These are phyloP conservation scores for Teleogryllus occipitalis DNA, from an alignment of 1,140 invertebrate species.

Conservation along the genomic window DNA sequence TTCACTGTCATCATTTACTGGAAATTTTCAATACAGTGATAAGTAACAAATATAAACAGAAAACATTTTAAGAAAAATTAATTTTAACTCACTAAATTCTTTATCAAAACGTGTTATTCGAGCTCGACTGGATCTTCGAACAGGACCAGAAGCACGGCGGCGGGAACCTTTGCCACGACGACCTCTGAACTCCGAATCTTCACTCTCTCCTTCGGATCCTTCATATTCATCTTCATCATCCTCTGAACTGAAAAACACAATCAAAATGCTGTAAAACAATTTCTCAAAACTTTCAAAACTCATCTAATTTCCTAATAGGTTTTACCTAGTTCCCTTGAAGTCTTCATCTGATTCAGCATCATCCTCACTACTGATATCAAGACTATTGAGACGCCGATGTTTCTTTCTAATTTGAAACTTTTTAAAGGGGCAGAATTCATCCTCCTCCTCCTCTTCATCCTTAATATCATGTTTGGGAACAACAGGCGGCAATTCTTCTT, in stretches of 20 bases:
- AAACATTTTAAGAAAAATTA: not conserved
- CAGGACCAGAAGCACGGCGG: constrained; percentile 36
- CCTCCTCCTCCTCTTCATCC: constrained; percentile 28
- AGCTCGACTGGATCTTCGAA: constrained; percentile 48
- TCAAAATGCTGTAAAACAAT: not conserved
- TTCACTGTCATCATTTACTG: constrained; percentile 38
- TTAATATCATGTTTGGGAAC: constrained; percentile 29
- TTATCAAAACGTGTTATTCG: constrained; percentile 47
- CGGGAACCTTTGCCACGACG: constrained; percentile 33
- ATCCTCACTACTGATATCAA: constrained; percentile 73
- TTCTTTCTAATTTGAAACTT: constrained; percentile 46
- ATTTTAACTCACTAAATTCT: constrained; percentile 45
- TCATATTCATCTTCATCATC: constrained; percentile 42
- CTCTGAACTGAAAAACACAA: constrained; percentile 10
- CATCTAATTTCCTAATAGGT: not conserved
- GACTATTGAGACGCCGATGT: constrained; percentile 63
- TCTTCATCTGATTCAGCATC: constrained; percentile 76
- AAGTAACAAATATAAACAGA: not conserved
- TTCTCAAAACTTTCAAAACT: not conserved
- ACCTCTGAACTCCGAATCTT: constrained; percentile 49
- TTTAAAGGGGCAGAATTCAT: constrained; percentile 28
- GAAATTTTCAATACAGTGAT: not conserved
- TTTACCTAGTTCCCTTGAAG: constrained; percentile 60
- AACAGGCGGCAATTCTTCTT: constrained; percentile 30
- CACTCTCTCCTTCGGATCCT: constrained; percentile 47